Percentiles rank a stretch among this genome's conserved stretches.
Evolutionary conservation across 1,140 invertebrate genomes (phyloP).

Genomic region (Spodoptera frugiperda): DNA sequence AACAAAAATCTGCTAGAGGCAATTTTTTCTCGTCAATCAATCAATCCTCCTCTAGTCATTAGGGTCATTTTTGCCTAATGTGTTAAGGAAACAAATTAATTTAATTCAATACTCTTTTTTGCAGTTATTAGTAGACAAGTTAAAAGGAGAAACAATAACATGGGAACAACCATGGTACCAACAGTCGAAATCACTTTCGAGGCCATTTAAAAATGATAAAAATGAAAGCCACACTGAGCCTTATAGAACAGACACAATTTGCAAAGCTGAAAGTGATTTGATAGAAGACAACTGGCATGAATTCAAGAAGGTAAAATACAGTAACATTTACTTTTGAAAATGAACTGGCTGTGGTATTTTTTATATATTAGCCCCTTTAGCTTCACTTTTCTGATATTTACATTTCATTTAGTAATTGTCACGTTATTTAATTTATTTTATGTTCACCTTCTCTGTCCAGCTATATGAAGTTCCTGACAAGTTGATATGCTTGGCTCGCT

Average conservation of each 20-base stretch:
- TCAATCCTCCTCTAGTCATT: too few relatives aligned
- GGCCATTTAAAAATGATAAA: conserved; percentile 52
- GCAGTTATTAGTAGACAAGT: conserved; percentile 59
- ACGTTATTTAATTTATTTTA: neutral
- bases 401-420: too few relatives aligned
- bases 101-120: conserved; percentile 17
- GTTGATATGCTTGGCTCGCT: conserved; percentile 69
- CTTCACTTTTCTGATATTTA: too few relatives aligned
- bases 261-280: conserved; percentile 59
- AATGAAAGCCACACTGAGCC: conserved; percentile 48
- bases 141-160: conserved; percentile 54
- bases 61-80: too few relatives aligned
- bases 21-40: too few relatives aligned
- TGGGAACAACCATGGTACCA: conserved; percentile 73
- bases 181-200: conserved; percentile 55
- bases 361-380: too few relatives aligned
- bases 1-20: too few relatives aligned
- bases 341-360: neutral
- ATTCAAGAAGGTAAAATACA: conserved; percentile 59
- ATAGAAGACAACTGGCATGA: conserved; percentile 65
- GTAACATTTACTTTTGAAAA: neutral
- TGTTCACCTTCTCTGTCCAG: conserved; percentile 49
- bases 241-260: conserved; percentile 53
- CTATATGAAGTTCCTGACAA: conserved; percentile 67
- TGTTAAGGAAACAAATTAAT: neutral